Conservation (phyloP, 2,797 vertebrate genomes). For the Agapornis canus region DNA sequence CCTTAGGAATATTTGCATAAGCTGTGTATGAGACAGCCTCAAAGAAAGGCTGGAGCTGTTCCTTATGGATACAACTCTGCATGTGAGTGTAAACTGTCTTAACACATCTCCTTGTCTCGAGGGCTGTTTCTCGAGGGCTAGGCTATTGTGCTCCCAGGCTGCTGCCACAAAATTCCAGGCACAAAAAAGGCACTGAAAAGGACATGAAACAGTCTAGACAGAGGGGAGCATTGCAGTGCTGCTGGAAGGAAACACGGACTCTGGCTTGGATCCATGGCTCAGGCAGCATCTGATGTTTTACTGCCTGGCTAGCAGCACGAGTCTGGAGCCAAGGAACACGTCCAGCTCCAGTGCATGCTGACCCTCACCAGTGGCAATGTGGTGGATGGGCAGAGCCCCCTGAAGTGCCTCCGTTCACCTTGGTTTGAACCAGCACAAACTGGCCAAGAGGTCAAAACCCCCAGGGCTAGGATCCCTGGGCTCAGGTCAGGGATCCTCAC, state of each 20-base stretch:
- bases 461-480: neutral
- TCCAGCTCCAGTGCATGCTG: neutral
- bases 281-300: neutral
- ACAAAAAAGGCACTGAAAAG: neutral
- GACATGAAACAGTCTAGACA: neutral
- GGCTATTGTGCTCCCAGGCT: neutral
- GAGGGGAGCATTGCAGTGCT: neutral
- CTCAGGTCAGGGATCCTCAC: neutral
- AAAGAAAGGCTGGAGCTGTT: neutral
- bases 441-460: rapidly evolving
- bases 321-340: neutral
- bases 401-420: neutral
- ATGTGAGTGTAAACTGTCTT: neutral
- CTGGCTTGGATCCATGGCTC: neutral
- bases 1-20: neutral
- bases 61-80: rapidly evolving
- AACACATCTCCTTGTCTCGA: rapidly evolving
- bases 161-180: neutral
- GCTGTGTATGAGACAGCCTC: neutral
- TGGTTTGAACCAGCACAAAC: neutral
- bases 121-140: neutral
- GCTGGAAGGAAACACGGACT: neutral
- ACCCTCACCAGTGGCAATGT: rapidly evolving
- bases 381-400: neutral
- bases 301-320: neutral